These are phyloP conservation scores for Enteromius mattozi DNA, from an alignment of 2,797 vertebrate genomes.

Conservation along the genomic window DNA sequence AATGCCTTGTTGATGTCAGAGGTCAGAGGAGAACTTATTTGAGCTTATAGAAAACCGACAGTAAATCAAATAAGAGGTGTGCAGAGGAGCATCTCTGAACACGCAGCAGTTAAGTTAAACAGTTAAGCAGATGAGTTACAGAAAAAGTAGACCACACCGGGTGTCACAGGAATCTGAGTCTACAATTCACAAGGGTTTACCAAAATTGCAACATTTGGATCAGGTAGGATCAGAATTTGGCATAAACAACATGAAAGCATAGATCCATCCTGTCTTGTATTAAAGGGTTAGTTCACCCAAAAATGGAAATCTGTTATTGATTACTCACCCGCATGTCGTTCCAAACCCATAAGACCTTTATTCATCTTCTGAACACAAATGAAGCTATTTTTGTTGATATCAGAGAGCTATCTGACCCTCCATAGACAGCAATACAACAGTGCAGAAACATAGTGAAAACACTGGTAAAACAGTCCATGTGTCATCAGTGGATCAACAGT, in stretches of 20 bases:
- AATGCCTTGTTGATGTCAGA: neutral
- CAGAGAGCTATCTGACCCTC: too few relatives aligned
- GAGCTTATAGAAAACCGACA: neutral
- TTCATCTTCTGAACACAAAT: too few relatives aligned
- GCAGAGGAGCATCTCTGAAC: neutral
- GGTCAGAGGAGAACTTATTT: neutral
- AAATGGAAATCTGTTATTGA: too few relatives aligned
- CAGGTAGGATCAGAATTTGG: slow-evolving; percentile 52
- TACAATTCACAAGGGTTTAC: neutral
- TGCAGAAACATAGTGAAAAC: too few relatives aligned
- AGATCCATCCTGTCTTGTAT: slow-evolving; percentile 52
- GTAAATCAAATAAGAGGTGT: neutral
- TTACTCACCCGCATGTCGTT: too few relatives aligned
- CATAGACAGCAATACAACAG: too few relatives aligned
- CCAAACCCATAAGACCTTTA: too few relatives aligned
- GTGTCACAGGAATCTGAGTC: neutral
- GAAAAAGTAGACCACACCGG: neutral
- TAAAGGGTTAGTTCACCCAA: too few relatives aligned
- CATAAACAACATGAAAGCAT: slow-evolving; percentile 53
- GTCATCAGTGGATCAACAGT: too few relatives aligned
- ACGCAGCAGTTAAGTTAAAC: neutral
- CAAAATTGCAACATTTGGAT: slow-evolving; percentile 27
- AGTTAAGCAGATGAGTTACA: neutral
- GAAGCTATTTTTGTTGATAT: too few relatives aligned
- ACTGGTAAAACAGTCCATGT: too few relatives aligned